Conservation (phyloP, 2,113 vertebrate genomes). For the Camarhynchus parvulus region DNA sequence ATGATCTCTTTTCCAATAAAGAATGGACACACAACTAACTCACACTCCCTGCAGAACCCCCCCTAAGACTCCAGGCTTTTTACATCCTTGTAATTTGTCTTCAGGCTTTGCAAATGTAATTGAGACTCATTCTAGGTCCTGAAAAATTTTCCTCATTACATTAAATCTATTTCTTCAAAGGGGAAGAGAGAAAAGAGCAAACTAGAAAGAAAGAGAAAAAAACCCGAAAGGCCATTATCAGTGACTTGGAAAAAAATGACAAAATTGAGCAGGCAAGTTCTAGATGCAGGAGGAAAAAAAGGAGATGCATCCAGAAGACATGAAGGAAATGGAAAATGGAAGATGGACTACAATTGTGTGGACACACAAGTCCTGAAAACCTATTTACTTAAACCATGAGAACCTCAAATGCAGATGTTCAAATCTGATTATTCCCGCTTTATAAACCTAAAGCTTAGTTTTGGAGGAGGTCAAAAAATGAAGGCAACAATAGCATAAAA, state of each 20-base stretch:
- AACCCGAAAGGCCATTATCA: background rate
- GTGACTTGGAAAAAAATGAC: background rate
- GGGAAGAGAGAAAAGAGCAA: background rate
- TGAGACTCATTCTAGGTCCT: background rate
- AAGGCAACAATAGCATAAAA: background rate
- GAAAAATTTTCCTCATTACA: background rate
- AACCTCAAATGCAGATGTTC: background rate
- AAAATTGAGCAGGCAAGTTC: background rate
- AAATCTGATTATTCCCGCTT: background rate
- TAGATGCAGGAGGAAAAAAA: background rate
- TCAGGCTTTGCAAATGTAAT: background rate
- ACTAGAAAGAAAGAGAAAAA: background rate
- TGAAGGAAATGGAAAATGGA: background rate
- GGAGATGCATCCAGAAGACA: background rate
- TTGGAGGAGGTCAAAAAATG: background rate
- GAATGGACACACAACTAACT: background rate
- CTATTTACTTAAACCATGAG: background rate
- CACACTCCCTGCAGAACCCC: background rate
- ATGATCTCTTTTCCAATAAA: background rate
- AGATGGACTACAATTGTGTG: background rate
- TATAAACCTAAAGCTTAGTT: background rate
- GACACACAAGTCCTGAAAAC: background rate
- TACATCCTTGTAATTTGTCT: background rate
- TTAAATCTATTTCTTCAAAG: background rate
- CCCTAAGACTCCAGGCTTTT: background rate